Evolutionary conservation across 2,888 invertebrate genomes (phyloP), one percentile per base, ranked within the genome.

Genomic region (Drosophila conformis): DNA sequence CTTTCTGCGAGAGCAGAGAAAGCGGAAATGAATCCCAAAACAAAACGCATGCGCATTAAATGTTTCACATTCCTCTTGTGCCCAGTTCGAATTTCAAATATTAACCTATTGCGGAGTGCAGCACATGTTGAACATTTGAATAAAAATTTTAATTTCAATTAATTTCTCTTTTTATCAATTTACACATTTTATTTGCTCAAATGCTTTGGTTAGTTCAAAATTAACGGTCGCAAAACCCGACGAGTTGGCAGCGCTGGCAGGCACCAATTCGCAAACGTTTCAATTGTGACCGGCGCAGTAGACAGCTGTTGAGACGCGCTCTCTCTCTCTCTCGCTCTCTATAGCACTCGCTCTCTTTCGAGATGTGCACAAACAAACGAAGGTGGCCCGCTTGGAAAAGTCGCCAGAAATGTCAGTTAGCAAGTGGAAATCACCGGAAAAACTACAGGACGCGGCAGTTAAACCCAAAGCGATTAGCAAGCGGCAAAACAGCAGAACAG

Each of bases 371-470:
- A 79, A 80, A 80, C 73, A 73, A 76, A 82, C 75, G 73, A 77
- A 82, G 74, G 77, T 72, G 78, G 76, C 54, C 63, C 62, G 82
- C 72, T 80, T 80, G 85, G 89, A 79, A 87, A 90, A 87, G 79
- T 87, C 80, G 72, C 67, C 69, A 73, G 81, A 77, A 81, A 78
- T 77, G 80, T 78, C 87, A 89, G 83, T 87, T 82, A 84, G 83
- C 75, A 87, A 91, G 91, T 85, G 91, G 85, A 86, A 89, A 90
- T 78, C 89, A 84, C 82, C 91, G 91, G 89, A 84, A 86, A 90
- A 90, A 91, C 91, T 91, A 90, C 89, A 74, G 59, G 81, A 63
- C 90, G 86, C 90, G 86, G 86, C 78, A 79, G 61, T 67, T 46
- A 79, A 69, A 38, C 61, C 27, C 8, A 69, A 69, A 71, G 58